Percentiles rank a stretch among this genome's conserved stretches.
phyloP scores from a whole-genome alignment of 1,140 invertebrate genomes.

The Neodiprion pinetum region DNA sequence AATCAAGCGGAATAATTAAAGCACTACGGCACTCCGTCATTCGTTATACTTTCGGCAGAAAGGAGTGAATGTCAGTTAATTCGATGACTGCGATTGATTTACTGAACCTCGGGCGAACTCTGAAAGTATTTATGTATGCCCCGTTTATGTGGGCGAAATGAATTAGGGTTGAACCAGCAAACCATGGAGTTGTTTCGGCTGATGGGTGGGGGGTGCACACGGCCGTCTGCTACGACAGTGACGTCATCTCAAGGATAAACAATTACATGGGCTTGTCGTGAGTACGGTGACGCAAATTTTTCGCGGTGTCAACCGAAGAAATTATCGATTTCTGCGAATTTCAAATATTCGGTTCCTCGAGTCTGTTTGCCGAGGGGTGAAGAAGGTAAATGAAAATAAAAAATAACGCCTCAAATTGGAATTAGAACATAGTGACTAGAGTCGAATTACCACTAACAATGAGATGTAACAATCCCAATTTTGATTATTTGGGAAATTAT shows the following conservation, averaged over 20 bases:
- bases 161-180: not conserved
- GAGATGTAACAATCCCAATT: no score
- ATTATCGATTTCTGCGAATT: not conserved
- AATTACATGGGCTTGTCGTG: not conserved
- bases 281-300: not conserved
- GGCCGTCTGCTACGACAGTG: not conserved
- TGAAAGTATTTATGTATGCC: not conserved
- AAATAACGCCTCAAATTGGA: no score
- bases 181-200: not conserved
- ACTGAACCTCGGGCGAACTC: not conserved
- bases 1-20: no score
- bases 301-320: not conserved
- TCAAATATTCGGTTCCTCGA: not conserved
- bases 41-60: no score
- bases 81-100: not conserved
- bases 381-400: no score
- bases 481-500: no score
- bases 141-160: not conserved
- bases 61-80: no score
- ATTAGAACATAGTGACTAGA: no score
- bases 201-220: not conserved
- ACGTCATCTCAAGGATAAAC: slow-evolving; percentile 3
- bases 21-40: no score
- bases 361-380: no score
- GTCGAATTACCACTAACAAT: no score